Evolutionary conservation across 2,113 vertebrate genomes (phyloP), one percentile per base, ranked within the genome.

Genomic region (Aleadryas rufinucha): DNA sequence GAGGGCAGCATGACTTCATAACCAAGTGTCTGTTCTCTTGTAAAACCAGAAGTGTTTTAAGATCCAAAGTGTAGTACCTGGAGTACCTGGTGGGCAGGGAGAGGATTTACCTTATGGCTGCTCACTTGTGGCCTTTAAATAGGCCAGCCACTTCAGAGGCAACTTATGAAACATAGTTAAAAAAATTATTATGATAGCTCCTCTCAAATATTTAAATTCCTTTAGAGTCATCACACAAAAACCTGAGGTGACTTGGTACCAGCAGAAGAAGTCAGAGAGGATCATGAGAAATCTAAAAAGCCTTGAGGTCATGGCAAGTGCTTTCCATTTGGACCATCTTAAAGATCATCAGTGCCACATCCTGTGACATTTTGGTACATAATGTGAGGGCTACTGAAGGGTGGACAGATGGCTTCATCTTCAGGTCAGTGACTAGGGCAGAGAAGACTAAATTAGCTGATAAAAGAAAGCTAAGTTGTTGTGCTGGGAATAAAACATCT

Each of bases 361-460:
- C 41, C 44, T 8, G 0, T 79, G 77, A 53, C 37, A 59, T 64
- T 92, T 68, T 68, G 41, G 53, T 92, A 53, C 71, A 35, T 45
- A 91, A 64, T 0, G 0, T 87, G 87, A 92, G 71, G 69, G 84
- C 69, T 78, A 9, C 45, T 78, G 74, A 41, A 84, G 74, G 18
- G 16, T 84, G 84, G 80, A 92, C 84, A 89, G 89, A 87, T 91
- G 94, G 89, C 52, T 91, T 94, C 20, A 1, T 81, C 87, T 71
- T 84, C 61, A 95, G 86, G 84, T 92, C 93, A 91, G 52, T 93
- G 77, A 79, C 54, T 63, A 78, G 86, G 71, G 89, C 80, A 95
- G 83, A 90, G 92, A 71, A 78, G 56, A 77, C 64, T 89, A 70
- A 84, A 90, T 88, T 77, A 77, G 30, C 59, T 80, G 64, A 49